These are phyloP conservation scores for Kryphioiulus occultus DNA, from an alignment of 2,888 invertebrate species.

Conservation along the genomic window DNA sequence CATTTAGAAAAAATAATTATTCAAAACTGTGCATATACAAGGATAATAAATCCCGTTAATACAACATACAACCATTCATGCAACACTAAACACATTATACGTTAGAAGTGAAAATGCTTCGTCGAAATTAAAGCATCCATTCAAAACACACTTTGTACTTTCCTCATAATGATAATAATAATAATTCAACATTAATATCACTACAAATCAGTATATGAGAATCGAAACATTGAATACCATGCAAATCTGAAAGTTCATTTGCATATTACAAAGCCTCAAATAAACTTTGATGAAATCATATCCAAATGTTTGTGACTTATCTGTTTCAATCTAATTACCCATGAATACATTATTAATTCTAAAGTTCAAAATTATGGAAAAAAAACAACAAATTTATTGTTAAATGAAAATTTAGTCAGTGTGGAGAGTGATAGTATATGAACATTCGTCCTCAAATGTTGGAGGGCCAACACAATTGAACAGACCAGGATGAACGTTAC, in stretches of 20 bases:
- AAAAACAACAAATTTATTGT: no score
- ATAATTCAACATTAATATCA: not conserved
- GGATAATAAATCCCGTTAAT: slow-evolving; percentile 11
- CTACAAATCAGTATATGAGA: not conserved
- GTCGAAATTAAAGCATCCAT: not conserved
- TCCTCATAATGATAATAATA: not conserved
- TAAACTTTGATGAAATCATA: not conserved
- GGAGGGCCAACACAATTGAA: not conserved
- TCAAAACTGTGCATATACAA: slow-evolving; percentile 20
- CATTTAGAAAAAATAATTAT: slow-evolving; percentile 26
- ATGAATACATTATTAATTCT: no score
- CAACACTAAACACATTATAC: slow-evolving; percentile 17
- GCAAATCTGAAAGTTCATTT: no score
- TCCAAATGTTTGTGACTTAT: no score
- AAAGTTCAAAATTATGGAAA: no score
- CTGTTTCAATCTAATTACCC: no score
- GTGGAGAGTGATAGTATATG: no score
- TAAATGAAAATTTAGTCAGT: no score
- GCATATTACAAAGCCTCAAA: no score
- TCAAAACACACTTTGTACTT: slow-evolving; percentile 1
- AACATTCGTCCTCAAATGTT: no score
- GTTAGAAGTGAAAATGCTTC: slow-evolving; percentile 26
- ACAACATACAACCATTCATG: slow-evolving; percentile 8
- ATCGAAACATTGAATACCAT: not conserved
- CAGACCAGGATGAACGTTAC: no score